Evolutionary conservation across 2,113 vertebrate species (phyloP).

Genomic region (Mandrillus leucophaeus): DNA sequence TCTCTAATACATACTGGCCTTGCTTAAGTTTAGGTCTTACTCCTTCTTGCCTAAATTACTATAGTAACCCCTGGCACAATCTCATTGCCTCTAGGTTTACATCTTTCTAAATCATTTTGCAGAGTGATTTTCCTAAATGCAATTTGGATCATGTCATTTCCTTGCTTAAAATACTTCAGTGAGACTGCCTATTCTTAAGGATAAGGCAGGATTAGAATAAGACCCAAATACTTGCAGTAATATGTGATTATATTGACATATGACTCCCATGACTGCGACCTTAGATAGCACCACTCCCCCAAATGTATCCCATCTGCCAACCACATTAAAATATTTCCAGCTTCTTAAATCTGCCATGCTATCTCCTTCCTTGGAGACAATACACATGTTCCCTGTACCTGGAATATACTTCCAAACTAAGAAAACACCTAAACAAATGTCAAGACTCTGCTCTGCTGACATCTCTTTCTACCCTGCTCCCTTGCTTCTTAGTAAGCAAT

Average conservation of each 20-base stretch:
- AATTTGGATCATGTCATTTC: neutral
- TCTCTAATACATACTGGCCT: neutral
- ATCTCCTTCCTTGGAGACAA: neutral
- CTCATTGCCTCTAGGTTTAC: neutral
- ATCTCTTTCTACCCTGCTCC: neutral
- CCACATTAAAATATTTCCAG: neutral
- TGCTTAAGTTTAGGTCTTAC: neutral
- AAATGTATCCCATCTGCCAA: neutral
- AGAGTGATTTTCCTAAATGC: conserved; percentile 24
- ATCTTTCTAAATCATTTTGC: conserved; percentile 32
- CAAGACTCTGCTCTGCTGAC: neutral
- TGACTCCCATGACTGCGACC: neutral
- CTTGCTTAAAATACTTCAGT: conserved; percentile 26
- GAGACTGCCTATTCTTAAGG: neutral
- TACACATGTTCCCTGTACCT: neutral
- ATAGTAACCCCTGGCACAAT: neutral
- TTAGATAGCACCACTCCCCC: neutral
- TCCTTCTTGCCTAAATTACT: neutral
- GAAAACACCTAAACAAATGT: neutral
- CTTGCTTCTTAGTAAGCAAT: neutral
- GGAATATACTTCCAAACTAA: conserved; percentile 26
- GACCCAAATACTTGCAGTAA: neutral
- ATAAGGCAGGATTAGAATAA: neutral
- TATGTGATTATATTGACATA: neutral
- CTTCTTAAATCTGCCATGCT: neutral